Percentiles rank a stretch among this genome's conserved stretches.
Evolutionary conservation across 2,113 vertebrate species (phyloP).

Genomic region (Brienomyrus longianalis): DNA sequence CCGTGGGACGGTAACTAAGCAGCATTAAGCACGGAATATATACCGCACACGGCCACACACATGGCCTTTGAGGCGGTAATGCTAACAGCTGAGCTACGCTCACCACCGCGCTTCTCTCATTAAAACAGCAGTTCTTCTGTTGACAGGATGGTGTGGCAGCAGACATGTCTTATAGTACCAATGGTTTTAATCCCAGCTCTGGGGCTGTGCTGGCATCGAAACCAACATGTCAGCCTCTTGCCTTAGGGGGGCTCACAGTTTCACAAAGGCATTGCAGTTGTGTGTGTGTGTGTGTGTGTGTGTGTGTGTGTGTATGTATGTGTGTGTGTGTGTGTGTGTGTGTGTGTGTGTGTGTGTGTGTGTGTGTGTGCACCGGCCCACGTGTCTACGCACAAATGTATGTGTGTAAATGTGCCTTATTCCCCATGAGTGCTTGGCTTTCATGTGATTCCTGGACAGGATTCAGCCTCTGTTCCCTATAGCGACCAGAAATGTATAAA

Average conservation of each 20-base stretch:
- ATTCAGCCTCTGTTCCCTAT: not conserved
- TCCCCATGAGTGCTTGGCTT: not conserved
- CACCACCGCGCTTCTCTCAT: not conserved
- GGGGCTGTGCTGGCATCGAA: not conserved
- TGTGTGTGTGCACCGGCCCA: not conserved
- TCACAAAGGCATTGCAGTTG: not conserved
- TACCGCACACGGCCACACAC: not conserved
- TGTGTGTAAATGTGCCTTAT: not conserved
- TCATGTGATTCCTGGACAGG: not conserved
- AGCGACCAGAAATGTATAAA: not conserved
- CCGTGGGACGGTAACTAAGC: not conserved
- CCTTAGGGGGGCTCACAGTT: not conserved
- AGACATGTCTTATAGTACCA: slow-evolving; percentile 2
- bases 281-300: not conserved
- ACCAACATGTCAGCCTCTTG: not conserved
- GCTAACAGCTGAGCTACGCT: not conserved
- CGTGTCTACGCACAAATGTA: not conserved
- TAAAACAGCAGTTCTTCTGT: not conserved
- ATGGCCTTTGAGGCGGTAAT: not conserved
- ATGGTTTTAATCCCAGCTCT: not conserved
- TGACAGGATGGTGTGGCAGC: not conserved
- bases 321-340: not conserved
- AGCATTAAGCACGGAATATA: not conserved
- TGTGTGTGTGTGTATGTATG: not conserved
- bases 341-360: not conserved